Percentiles rank a stretch among this genome's conserved stretches.
phyloP scores from a whole-genome alignment of 1,140 invertebrate genomes.

The Daktulosphaira vitifoliae region DNA sequence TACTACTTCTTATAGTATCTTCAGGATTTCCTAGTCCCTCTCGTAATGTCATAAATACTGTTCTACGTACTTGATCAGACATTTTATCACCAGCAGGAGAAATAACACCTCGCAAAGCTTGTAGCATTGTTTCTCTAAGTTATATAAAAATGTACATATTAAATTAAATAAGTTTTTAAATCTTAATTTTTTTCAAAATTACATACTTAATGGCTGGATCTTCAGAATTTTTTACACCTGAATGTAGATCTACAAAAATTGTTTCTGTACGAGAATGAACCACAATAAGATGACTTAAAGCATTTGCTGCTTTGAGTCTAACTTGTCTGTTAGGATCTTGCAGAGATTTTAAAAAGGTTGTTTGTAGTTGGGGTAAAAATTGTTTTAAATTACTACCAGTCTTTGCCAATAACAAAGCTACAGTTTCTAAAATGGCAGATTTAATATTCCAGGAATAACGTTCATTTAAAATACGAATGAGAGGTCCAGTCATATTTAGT shows the following conservation, averaged over 20 bases:
- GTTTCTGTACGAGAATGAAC: conserved; percentile 84
- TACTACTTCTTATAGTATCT: conserved; percentile 67
- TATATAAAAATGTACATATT: not conserved
- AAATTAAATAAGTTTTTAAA: not conserved
- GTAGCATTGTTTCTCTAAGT: conserved; percentile 76
- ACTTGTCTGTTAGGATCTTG: conserved; percentile 81
- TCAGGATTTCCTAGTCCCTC: conserved; percentile 62
- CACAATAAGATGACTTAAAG: conserved; percentile 76
- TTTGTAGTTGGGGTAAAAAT: conserved; percentile 95
- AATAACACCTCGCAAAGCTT: conserved; percentile 76
- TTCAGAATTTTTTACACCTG: conserved; percentile 71
- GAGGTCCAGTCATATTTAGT: conserved; percentile 91
- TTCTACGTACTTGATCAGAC: conserved; percentile 66
- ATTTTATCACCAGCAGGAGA: conserved; percentile 80
- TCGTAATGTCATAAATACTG: conserved; percentile 62
- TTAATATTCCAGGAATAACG: conserved; percentile 88
- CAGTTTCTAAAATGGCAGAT: conserved; percentile 87
- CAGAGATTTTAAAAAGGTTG: conserved; percentile 90
- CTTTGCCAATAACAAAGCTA: conserved; percentile 84
- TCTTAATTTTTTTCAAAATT: not conserved
- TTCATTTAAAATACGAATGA: conserved; percentile 95
- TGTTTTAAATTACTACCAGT: conserved; percentile 65
- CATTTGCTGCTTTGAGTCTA: conserved; percentile 77
- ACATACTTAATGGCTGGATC: conserved; percentile 64
- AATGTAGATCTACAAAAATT: conserved; percentile 82